Evolutionary conservation across 2,797 vertebrate species (phyloP), one percentile per base, ranked within the genome.

Genomic region (Myotis planiceps): DNA sequence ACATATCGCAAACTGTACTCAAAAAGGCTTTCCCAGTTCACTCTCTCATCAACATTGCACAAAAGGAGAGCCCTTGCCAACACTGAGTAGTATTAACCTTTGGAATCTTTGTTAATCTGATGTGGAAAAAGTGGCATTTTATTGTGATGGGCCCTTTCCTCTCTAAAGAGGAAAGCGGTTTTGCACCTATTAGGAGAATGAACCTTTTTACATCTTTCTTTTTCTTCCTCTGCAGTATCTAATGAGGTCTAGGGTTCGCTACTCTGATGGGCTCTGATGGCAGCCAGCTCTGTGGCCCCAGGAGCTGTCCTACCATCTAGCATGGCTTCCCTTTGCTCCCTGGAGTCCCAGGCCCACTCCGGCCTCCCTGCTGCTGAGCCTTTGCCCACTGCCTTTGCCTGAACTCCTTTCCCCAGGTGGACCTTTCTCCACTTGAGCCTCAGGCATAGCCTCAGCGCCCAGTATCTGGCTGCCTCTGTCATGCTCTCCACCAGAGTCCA

Each of bases 91-190:
- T 42, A 69, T 66, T 60, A 91, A 74, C 34, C 47, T 51, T 92
- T 90, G 66, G 47, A 49, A 68, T 84, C 49, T 69, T 83, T 72
- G 13, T 93, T 96, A 32, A 69, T 85, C 39, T 65, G 25, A 92
- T 60, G 6, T 58, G 55, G 60, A 19, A 74, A 92, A 81, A 68
- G 37, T 78, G 49, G 10, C 53, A 66, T 81, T 94, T 88, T 79
- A 65, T 65, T 88, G 66, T 84, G 85, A 27, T 82, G 90, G 88
- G 18, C 9, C 85, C 25, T 85, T 55, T 60, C 10, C 27, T 51
- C 13, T 53, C 55, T 42, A 79, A 32, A 85, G 14, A 74, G 25
- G 69, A 71, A 39, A 74, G 37, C 2, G 9, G 13, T 37, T 78
- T 89, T 65, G 37, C 2, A 12, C 49, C 71, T 88, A 5, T 37